Percentiles rank a stretch among this genome's conserved stretches.
Evolutionary conservation across 2,888 invertebrate species (phyloP).

Genomic region (Idaea straminata): DNA sequence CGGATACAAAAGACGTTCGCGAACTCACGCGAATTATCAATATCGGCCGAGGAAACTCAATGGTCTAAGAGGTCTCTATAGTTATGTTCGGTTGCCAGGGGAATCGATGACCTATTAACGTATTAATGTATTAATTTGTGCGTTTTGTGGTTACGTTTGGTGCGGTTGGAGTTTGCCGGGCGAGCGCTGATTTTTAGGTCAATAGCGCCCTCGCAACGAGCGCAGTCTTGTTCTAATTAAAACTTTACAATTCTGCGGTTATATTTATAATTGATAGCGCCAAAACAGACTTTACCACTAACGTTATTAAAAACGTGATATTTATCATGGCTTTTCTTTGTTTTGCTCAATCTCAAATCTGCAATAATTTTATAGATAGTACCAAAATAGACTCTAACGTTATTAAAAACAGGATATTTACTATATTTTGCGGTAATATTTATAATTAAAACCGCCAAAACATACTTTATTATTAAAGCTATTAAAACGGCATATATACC

Average conservation of each 20-base stretch:
- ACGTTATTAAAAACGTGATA: no score
- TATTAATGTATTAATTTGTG: constrained; percentile 1
- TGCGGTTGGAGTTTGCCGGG: not conserved
- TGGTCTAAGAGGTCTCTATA: not conserved
- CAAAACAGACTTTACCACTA: not conserved
- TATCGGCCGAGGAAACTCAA: not conserved
- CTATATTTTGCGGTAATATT: no score
- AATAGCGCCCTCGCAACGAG: not conserved
- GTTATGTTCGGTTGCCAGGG: not conserved
- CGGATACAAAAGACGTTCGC: no score
- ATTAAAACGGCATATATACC: no score
- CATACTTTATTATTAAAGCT: no score
- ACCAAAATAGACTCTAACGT: no score
- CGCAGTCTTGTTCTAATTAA: not conserved
- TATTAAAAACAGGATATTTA: no score
- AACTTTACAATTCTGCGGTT: not conserved
- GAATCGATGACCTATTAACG: not conserved
- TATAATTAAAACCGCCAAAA: no score
- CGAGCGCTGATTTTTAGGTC: not conserved
- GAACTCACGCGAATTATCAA: no score
- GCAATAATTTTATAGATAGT: no score
- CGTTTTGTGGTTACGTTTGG: not conserved
- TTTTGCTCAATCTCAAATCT: no score
- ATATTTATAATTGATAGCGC: not conserved
- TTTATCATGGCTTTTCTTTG: no score